phyloP scores from a whole-genome alignment of 2,888 invertebrate genomes.

The Pachydiplax longipennis region DNA sequence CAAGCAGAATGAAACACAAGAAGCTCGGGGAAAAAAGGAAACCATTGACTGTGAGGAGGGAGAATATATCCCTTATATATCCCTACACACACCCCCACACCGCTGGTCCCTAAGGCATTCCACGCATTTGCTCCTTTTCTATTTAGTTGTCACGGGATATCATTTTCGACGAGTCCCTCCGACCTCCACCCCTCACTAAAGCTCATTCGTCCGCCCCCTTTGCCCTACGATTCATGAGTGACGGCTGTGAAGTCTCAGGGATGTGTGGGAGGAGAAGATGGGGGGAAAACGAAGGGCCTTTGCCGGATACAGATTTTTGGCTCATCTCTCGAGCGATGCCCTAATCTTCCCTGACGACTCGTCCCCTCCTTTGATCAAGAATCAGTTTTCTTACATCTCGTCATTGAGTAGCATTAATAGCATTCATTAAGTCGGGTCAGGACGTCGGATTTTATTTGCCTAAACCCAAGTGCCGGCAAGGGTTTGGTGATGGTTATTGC shows the following conservation, averaged over 20 bases:
- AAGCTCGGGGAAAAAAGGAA: neutral
- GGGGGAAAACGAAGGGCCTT: neutral
- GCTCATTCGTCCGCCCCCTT: neutral
- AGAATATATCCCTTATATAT: neutral
- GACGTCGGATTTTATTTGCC: neutral
- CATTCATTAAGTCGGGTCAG: neutral
- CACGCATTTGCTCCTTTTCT: conserved; percentile 40
- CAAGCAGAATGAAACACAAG: conserved; percentile 22
- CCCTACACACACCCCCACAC: neutral
- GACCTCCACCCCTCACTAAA: conserved; percentile 6
- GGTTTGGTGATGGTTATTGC: too few relatives aligned
- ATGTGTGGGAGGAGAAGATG: neutral
- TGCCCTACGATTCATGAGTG: conserved; percentile 30
- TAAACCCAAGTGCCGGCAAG: too few relatives aligned
- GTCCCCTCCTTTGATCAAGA: too few relatives aligned
- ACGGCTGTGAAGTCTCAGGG: neutral
- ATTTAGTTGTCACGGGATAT: conserved; percentile 43
- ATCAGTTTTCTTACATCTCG: neutral
- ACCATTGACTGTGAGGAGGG: conserved; percentile 6
- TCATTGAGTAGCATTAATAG: neutral
- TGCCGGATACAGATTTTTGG: neutral
- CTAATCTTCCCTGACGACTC: too few relatives aligned
- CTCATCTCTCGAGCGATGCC: too few relatives aligned
- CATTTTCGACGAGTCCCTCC: conserved; percentile 24
- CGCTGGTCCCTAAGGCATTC: neutral